A percentile compares a stretch with the other conserved stretches of the same genome.
Evolutionary conservation across 1,140 invertebrate species (phyloP).

Genomic region (Oscheius sp.): DNA sequence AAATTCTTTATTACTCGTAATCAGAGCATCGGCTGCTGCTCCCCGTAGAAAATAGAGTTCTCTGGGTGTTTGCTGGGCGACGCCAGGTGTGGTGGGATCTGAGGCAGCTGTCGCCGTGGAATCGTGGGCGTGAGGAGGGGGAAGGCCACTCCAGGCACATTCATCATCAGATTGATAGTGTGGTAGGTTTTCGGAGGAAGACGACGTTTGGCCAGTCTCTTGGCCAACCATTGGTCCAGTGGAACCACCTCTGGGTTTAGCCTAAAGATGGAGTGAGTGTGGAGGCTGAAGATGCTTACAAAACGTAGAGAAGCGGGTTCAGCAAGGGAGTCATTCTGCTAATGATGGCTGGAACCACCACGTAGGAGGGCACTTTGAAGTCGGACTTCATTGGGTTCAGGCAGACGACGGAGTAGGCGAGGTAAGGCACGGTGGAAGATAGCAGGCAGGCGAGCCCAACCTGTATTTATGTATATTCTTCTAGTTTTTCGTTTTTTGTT

Average conservation of each 20-base stretch:
- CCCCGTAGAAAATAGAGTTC: constrained; percentile 1
- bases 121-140: constrained; percentile 27
- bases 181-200: constrained; percentile 28
- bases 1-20: too few species aligned
- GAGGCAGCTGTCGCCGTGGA: constrained; percentile 31
- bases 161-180: constrained; percentile 21
- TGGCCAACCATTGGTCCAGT: constrained; percentile 24
- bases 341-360: constrained; percentile 22
- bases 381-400: constrained; percentile 36
- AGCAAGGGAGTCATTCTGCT: constrained; percentile 16
- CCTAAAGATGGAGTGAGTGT: constrained; percentile 1
- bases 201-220: constrained; percentile 12
- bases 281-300: constrained; percentile 7
- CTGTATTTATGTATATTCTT: not conserved
- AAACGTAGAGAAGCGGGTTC: constrained; percentile 35
- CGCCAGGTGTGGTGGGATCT: constrained; percentile 34
- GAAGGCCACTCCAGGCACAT: constrained; percentile 28
- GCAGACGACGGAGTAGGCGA: constrained; percentile 33
- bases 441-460: constrained; percentile 31
- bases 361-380: constrained; percentile 16
- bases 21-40: not conserved
- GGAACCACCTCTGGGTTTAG: constrained; percentile 35
- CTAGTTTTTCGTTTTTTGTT: not conserved
- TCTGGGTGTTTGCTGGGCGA: constrained; percentile 14
- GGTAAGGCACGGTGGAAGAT: constrained; percentile 22